Evolutionary conservation across 2,888 invertebrate genomes (phyloP).

Genomic region (Tetranychus piercei): DNA sequence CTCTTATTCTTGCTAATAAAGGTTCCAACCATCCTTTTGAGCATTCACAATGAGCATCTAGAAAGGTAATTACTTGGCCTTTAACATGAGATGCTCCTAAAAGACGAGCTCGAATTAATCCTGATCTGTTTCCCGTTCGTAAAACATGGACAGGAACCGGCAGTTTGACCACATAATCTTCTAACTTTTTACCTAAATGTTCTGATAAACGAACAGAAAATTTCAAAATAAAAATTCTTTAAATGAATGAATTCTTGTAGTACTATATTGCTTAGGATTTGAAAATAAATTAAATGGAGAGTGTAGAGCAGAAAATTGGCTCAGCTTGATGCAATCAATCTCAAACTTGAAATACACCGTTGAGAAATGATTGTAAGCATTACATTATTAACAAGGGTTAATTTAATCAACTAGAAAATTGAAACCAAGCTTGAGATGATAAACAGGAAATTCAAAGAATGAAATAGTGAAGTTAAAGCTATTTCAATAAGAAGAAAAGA

Average conservation of each 20-base stretch:
- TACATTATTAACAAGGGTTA: no score
- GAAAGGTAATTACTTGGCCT: conserved; percentile 78
- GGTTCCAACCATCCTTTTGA: conserved; percentile 98
- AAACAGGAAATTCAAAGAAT: not conserved
- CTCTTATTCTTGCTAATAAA: conserved; percentile 67
- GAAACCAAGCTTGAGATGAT: no score
- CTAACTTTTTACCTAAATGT: conserved; percentile 67
- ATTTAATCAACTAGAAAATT: no score
- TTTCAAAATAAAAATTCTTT: conserved; percentile 34
- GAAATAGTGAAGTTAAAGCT: not conserved
- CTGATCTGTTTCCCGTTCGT: conserved; percentile 77
- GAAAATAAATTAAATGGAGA: not conserved
- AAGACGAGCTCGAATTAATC: conserved; percentile 81
- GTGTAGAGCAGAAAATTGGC: not conserved
- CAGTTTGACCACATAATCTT: conserved; percentile 65
- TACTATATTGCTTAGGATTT: not conserved
- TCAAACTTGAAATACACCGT: no score
- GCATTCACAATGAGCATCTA: conserved; percentile 96
- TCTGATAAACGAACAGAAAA: conserved; percentile 35
- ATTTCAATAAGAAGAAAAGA: no score
- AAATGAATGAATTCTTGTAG: no score
- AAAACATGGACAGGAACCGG: conserved; percentile 65
- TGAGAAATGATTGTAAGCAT: no score
- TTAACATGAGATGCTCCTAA: conserved; percentile 78
- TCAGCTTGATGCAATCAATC: not conserved